Evolutionary conservation across 2,888 invertebrate species (phyloP).

Genomic region (Sussaba pulchella): DNA sequence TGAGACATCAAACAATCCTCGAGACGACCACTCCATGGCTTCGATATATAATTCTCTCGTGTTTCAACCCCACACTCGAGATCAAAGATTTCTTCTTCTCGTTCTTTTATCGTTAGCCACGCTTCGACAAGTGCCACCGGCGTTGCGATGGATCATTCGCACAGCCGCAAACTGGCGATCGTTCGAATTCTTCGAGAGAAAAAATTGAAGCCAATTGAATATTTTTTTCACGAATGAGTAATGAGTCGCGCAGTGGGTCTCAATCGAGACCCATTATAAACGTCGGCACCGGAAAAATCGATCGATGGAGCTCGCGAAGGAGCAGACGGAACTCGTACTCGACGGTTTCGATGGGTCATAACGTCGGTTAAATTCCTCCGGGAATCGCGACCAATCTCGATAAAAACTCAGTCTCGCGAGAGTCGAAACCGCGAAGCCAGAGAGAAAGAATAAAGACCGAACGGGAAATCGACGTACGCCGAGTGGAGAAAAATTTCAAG

Average conservation of each 20-base stretch:
- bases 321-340: background rate
- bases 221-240: background rate
- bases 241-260: background rate
- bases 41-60: slow-evolving; percentile 7
- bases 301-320: background rate
- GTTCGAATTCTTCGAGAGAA: slow-evolving; percentile 41
- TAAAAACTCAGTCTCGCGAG: slow-evolving; percentile 71
- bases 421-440: slow-evolving; percentile 51
- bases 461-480: slow-evolving; percentile 25
- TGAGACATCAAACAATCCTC: slow-evolving; percentile 62
- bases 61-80: slow-evolving; percentile 16
- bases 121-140: background rate
- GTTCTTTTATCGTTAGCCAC: slow-evolving; percentile 3
- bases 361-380: slow-evolving; percentile 72
- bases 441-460: slow-evolving; percentile 61
- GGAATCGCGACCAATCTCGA: slow-evolving; percentile 79
- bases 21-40: slow-evolving; percentile 39
- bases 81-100: slow-evolving; percentile 40
- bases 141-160: slow-evolving; percentile 53
- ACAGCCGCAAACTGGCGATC: slow-evolving; percentile 33
- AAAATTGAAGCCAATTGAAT: background rate
- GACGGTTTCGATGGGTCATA: slow-evolving; percentile 29
- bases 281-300: background rate
- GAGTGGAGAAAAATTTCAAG: slow-evolving; percentile 43
- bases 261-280: background rate